phyloP scores from a whole-genome alignment of 2,888 invertebrate species.

The Caenorhabditis sp. region DNA sequence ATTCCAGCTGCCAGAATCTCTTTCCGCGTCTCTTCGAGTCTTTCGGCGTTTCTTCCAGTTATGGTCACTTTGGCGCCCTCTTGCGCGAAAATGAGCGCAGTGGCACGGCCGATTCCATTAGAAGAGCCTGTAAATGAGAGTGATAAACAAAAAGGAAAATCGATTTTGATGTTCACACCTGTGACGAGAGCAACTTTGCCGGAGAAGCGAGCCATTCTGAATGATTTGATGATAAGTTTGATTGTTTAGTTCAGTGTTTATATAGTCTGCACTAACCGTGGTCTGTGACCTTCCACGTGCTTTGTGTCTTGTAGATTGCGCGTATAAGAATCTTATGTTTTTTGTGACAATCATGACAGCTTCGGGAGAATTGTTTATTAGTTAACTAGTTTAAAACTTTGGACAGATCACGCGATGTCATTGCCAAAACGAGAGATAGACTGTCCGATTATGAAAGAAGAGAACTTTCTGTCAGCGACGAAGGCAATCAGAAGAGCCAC shows the following conservation, averaged over 20 bases:
- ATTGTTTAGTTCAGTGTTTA: not conserved
- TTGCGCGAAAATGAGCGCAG: constrained; percentile 17
- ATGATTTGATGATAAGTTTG: not conserved
- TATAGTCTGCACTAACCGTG: not conserved
- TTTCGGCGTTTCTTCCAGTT: constrained; percentile 23
- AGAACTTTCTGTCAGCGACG: constrained; percentile 36
- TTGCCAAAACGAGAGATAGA: constrained; percentile 31
- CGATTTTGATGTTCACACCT: not conserved
- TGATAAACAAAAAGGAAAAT: not conserved
- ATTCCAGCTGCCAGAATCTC: constrained; percentile 24
- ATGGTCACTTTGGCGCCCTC: constrained; percentile 37
- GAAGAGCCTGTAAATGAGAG: constrained; percentile 21
- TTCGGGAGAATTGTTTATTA: not conserved
- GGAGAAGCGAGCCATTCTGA: constrained; percentile 4
- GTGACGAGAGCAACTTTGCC: constrained; percentile 31
- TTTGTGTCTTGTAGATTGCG: not conserved
- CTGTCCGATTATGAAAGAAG: constrained; percentile 47
- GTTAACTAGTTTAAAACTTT: constrained; percentile 10
- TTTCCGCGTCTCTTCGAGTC: constrained; percentile 22
- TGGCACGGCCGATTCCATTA: constrained; percentile 30
- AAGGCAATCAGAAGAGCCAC: constrained; percentile 38
- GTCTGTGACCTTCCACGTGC: not conserved
- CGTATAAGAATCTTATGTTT: not conserved
- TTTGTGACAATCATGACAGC: not conserved
- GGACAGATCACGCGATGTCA: constrained; percentile 21